Evolutionary conservation across 23 tunicate species (phyloP).

Genomic region (Trididemnum clinides): DNA sequence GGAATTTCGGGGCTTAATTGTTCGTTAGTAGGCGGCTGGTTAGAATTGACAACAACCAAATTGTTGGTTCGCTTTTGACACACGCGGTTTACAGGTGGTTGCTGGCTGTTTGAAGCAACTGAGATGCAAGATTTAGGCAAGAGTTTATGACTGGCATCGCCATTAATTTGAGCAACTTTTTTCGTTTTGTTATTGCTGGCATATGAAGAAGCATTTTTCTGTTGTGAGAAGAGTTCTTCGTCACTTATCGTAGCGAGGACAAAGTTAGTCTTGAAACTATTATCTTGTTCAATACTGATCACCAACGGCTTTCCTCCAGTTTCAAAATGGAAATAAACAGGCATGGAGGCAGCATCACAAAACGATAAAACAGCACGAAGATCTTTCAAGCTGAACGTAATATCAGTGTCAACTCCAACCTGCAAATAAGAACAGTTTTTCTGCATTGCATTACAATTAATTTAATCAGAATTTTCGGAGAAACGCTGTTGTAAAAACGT

Average conservation of each 20-base stretch:
- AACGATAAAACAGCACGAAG: constrained; percentile 68
- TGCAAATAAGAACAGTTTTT: constrained; percentile 1
- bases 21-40: no score
- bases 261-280: constrained; percentile 56
- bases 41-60: no score
- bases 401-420: constrained; percentile 86
- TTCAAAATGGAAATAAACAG: constrained; percentile 68
- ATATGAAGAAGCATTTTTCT: background rate
- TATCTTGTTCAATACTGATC: constrained; percentile 44
- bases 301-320: constrained; percentile 79
- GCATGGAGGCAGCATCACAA: constrained; percentile 49
- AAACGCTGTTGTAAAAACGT: background rate
- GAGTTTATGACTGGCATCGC: background rate
- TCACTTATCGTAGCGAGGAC: constrained; percentile 76
- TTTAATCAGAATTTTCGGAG: no score
- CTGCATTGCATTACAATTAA: background rate
- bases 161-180: background rate
- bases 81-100: background rate
- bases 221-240: constrained; percentile 16
- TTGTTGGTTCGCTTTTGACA: background rate
- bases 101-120: background rate
- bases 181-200: background rate
- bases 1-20: constrained; percentile 57
- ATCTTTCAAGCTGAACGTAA: constrained; percentile 80
- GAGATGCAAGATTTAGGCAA: background rate